A percentile compares a stretch with the other conserved stretches of the same genome.
These are phyloP conservation scores for Reticulitermes lucifugus DNA, from an alignment of 2,888 invertebrate genomes.

Conservation along the genomic window DNA sequence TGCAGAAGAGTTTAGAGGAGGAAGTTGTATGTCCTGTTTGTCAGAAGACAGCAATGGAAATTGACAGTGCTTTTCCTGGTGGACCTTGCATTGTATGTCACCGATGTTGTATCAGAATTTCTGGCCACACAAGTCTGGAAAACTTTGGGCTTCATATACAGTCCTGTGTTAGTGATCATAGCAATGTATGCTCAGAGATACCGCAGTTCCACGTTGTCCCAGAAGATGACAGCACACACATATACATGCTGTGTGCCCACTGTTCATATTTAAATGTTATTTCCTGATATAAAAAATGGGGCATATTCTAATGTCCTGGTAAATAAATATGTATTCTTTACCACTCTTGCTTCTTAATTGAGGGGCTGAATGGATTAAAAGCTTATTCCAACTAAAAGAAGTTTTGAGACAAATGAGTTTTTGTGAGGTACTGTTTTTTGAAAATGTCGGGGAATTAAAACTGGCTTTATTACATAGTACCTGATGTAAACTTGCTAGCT, in stretches of 20 bases:
- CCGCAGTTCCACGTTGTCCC: conserved; percentile 58
- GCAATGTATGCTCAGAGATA: conserved; percentile 55
- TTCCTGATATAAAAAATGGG: neutral
- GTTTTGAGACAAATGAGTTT: no score
- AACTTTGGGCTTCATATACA: conserved; percentile 57
- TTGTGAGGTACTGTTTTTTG: no score
- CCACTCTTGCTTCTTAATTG: no score
- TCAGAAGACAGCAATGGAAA: conserved; percentile 55
- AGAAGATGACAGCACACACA: conserved; percentile 54
- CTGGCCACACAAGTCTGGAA: conserved; percentile 54
- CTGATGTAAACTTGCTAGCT: no score
- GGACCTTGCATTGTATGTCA: conserved; percentile 57
- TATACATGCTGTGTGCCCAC: conserved; percentile 58
- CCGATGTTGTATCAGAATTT: conserved; percentile 58
- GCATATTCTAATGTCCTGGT: neutral
- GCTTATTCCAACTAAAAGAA: no score
- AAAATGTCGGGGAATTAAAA: no score
- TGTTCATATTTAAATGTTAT: conserved; percentile 57
- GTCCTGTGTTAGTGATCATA: conserved; percentile 57
- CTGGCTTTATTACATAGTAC: no score
- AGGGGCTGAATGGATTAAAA: no score
- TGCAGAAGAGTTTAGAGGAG: conserved; percentile 53
- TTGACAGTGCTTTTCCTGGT: conserved; percentile 54
- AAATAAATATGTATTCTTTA: neutral
- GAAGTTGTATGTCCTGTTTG: conserved; percentile 63